Percentiles rank a stretch among this genome's conserved stretches.
Evolutionary conservation across 35 echinoderm and acorn worm genomes (phyloP).

Genomic region (Acanthaster planci): DNA sequence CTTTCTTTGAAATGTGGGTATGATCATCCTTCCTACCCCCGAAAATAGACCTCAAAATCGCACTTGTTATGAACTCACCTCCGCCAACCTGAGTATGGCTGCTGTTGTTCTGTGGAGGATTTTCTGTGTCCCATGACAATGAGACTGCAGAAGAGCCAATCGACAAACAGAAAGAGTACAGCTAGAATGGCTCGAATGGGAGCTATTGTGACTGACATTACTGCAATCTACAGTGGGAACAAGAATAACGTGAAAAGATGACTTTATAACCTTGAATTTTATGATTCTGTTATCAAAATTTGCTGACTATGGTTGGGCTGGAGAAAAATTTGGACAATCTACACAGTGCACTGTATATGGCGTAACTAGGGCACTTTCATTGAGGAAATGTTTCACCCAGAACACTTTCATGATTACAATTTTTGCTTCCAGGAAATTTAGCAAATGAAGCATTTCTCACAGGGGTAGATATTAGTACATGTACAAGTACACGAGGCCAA

Average conservation of each 20-base stretch:
- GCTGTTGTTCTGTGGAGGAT: not conserved
- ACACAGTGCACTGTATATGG: not conserved
- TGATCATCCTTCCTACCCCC: no score
- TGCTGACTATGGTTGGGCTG: not conserved
- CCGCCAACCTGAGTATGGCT: slow-evolving; percentile 55
- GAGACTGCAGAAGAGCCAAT: slow-evolving; percentile 25
- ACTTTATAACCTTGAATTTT: not conserved
- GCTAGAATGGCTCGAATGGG: slow-evolving; percentile 36
- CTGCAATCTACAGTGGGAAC: slow-evolving; percentile 24
- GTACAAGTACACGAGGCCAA: no score
- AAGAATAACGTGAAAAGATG: not conserved
- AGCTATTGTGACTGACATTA: slow-evolving; percentile 60
- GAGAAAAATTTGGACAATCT: not conserved
- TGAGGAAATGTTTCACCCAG: no score
- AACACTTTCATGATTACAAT: no score
- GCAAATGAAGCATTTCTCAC: no score
- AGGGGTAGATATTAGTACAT: no score
- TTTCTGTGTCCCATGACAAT: slow-evolving; percentile 30
- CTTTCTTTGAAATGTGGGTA: no score
- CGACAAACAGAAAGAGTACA: slow-evolving; percentile 20
- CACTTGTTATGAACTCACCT: slow-evolving; percentile 29
- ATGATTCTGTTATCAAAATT: not conserved
- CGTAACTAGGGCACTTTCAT: not conserved
- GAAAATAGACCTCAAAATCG: no score
- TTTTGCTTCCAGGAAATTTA: no score